phyloP scores from a whole-genome alignment of 2,113 vertebrate species.

The Lampris incognitus region DNA sequence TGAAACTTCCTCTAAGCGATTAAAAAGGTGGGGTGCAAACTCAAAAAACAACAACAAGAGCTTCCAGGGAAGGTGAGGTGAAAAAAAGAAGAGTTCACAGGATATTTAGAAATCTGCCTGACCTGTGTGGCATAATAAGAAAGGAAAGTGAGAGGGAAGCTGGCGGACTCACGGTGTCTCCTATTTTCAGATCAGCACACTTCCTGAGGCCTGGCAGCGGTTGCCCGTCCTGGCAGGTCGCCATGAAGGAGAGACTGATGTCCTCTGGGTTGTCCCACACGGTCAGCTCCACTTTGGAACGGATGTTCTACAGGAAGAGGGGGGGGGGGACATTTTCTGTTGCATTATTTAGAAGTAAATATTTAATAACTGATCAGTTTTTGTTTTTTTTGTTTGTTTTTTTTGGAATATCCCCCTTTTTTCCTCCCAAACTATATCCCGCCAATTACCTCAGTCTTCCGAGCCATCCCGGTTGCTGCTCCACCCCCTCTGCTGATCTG shows the following conservation, averaged over 20 bases:
- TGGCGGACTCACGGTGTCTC: constrained; percentile 91
- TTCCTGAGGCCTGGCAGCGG: constrained; percentile 90
- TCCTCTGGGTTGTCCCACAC: constrained; percentile 96
- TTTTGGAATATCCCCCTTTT: too few species aligned
- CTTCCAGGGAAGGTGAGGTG: background rate
- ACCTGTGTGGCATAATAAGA: background rate
- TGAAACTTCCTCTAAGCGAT: too few species aligned
- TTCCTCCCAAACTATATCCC: too few species aligned
- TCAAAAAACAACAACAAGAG: background rate
- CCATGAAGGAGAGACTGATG: constrained; percentile 90
- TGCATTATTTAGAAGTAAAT: background rate
- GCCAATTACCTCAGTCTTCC: too few species aligned
- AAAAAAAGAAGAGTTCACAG: background rate
- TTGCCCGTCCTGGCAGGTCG: constrained; percentile 93
- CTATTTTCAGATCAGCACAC: constrained; percentile 93
- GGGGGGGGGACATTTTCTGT: background rate
- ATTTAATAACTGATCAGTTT: too few species aligned
- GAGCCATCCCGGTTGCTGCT: too few species aligned
- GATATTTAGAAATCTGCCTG: constrained; percentile 1
- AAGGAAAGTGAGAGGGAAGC: background rate
- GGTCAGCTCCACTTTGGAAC: constrained; percentile 95
- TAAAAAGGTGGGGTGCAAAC: too few species aligned
- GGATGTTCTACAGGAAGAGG: constrained; percentile 87
- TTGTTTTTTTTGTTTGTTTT: too few species aligned
- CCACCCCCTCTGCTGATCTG: too few species aligned